These are phyloP conservation scores for Turnix velox DNA, from an alignment of 2,113 vertebrate species.

Conservation along the genomic window DNA sequence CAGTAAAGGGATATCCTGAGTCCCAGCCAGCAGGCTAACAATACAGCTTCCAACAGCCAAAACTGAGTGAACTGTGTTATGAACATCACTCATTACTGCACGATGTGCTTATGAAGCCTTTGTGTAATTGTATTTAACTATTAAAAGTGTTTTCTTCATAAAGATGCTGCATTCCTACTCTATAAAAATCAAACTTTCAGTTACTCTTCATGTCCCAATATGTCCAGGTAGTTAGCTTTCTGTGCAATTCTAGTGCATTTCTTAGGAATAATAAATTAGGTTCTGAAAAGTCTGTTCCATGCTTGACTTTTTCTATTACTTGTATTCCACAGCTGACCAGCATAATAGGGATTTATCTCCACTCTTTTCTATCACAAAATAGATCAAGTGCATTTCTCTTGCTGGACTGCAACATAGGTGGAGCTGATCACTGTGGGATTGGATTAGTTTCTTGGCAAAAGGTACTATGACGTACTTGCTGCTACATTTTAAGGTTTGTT, in stretches of 20 bases:
- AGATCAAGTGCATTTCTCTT: neutral
- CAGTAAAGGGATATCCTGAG: slow-evolving; percentile 36
- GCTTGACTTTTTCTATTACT: neutral
- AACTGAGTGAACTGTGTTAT: neutral
- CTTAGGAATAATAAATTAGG: neutral
- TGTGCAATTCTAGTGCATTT: neutral
- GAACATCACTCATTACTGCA: neutral
- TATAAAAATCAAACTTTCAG: neutral
- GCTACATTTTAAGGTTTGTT: neutral
- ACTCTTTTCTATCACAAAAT: neutral
- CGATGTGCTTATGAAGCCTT: neutral
- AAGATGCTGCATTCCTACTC: neutral
- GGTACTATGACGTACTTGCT: neutral
- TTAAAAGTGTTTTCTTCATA: neutral
- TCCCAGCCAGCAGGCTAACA: slow-evolving; percentile 14
- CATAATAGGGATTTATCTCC: neutral
- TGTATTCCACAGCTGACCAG: neutral
- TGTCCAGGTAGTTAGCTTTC: neutral
- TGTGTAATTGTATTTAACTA: neutral
- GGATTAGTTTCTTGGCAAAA: neutral
- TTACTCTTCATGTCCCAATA: neutral
- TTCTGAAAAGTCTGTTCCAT: neutral
- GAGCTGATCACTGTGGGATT: neutral
- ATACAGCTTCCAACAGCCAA: slow-evolving; percentile 4
- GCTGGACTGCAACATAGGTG: neutral